Evolutionary conservation across 2,797 vertebrate species (phyloP).

Genomic region (Sebastes reedi): DNA sequence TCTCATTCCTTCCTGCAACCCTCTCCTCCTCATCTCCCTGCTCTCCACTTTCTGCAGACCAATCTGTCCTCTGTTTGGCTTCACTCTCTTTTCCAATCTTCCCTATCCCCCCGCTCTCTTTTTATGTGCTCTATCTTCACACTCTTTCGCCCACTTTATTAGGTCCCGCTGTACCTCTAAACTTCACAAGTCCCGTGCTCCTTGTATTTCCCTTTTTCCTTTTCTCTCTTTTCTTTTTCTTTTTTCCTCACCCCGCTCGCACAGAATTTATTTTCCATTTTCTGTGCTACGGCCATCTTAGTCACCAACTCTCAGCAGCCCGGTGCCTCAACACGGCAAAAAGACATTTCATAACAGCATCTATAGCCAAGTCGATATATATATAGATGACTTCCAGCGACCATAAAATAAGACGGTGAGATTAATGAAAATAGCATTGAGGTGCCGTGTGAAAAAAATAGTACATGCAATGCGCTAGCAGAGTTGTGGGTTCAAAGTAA

Average conservation of each 20-base stretch:
- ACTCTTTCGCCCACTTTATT: conserved; percentile 67
- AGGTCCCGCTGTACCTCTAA: conserved; percentile 71
- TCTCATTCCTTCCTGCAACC: conserved; percentile 28
- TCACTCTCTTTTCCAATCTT: conserved; percentile 69
- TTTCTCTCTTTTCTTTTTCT: conserved; percentile 31
- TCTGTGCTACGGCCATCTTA: conserved; percentile 31
- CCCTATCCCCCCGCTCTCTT: conserved; percentile 39
- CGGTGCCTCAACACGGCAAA: conserved; percentile 22
- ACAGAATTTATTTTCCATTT: conserved; percentile 53
- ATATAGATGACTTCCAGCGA: background rate
- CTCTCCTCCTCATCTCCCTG: conserved; percentile 42
- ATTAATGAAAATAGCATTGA: background rate
- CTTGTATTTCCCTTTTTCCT: conserved; percentile 55
- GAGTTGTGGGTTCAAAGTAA: background rate
- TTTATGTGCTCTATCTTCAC: conserved; percentile 69
- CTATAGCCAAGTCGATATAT: conserved; percentile 4
- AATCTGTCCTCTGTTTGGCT: conserved; percentile 66
- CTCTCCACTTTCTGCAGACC: conserved; percentile 54
- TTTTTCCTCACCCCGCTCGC: conserved; percentile 21
- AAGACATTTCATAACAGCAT: conserved; percentile 14
- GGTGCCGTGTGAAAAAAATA: background rate
- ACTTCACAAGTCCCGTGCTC: conserved; percentile 66
- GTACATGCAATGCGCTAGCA: background rate
- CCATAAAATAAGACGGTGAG: background rate
- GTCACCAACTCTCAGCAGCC: conserved; percentile 20